Base-by-base conservation (phyloP, 2,113 vertebrate genomes). In the Sakesphorus luctuosus region DNA sequence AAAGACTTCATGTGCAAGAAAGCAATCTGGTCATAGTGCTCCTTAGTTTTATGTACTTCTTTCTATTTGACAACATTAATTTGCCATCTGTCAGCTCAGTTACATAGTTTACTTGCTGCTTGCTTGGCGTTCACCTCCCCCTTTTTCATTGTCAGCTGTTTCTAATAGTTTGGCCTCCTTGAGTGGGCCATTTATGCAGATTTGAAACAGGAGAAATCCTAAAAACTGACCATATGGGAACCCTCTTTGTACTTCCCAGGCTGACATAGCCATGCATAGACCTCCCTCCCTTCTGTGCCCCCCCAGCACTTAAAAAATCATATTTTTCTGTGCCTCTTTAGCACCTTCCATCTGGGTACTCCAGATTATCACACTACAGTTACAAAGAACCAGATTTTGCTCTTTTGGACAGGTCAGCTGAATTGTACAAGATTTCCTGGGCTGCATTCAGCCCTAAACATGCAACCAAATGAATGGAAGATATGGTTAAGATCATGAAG, bases 41-140 rank as follows among this genome's bases (percentile, higher is more conserved):
- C 87, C 94, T 94, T 96, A 96, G 93, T 93, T 93, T 92, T 96
- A 96, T 94, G 80, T 96, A 96, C 93, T 84, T 80, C 92, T 96
- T 97, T 96, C 95, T 91, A 93, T 96, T 96, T 97, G 97, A 97
- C 96, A 97, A 94, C 85, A 97, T 97, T 97, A 97, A 94, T 92
- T 96, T 97, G 95, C 96, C 97, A 97, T 95, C 96, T 97, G 95
- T 97, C 97, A 96, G 76, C 84, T 94, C 94, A 95, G 94, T 96
- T 95, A 84, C 93, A 97, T 94, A 92, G 91, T 94, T 95, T 94
- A 96, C 92, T 97, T 85, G 94, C 95, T 89, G 92, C 84, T 94
- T 97, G 90, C 90, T 89, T 92, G 49, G 66, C 33, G 17, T 89
- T 96, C 94, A 85, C 84, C 71, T 95, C 88, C 96, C 89, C 49